Conservation (phyloP, 1,140 invertebrate species). For the Hermetia illucens region DNA sequence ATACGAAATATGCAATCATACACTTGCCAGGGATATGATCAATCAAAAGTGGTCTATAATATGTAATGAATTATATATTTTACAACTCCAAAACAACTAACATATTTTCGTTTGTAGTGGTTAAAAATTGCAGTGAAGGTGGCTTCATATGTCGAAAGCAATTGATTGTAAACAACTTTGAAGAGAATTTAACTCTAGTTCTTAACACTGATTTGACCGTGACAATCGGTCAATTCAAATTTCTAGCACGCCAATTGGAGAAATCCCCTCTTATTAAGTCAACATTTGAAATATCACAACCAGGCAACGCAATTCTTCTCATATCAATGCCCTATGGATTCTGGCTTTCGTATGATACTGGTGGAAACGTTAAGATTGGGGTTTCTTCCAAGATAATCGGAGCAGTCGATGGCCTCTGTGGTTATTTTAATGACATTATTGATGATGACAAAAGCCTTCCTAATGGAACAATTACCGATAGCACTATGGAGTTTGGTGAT, state of each 20-base stretch:
- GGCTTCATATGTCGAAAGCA: conserved; percentile 38
- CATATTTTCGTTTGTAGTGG: conserved; percentile 6
- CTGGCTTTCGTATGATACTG: conserved; percentile 51
- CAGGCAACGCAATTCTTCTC: conserved; percentile 52
- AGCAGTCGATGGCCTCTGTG: conserved; percentile 62
- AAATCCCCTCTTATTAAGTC: conserved; percentile 45
- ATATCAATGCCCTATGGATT: conserved; percentile 54
- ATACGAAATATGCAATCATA: conserved; percentile 66
- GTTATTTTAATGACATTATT: conserved; percentile 49
- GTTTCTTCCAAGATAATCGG: conserved; percentile 43
- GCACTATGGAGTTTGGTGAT: conserved; percentile 54
- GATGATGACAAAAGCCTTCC: conserved; percentile 55
- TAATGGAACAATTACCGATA: conserved; percentile 42
- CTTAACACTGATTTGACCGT: conserved; percentile 43
- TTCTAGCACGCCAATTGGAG: conserved; percentile 50
- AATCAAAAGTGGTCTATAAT: conserved; percentile 48
- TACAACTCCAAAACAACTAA: too few relatives aligned
- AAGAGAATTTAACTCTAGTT: conserved; percentile 17
- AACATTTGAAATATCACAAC: conserved; percentile 47
- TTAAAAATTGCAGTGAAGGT: conserved; percentile 34
- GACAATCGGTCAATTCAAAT: conserved; percentile 46
- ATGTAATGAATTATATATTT: too few relatives aligned
- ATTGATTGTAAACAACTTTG: conserved; percentile 29
- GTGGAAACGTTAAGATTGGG: conserved; percentile 55
- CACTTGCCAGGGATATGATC: conserved; percentile 50